Conservation (phyloP, 2,113 vertebrate genomes). For the Collichthys lucidus region DNA sequence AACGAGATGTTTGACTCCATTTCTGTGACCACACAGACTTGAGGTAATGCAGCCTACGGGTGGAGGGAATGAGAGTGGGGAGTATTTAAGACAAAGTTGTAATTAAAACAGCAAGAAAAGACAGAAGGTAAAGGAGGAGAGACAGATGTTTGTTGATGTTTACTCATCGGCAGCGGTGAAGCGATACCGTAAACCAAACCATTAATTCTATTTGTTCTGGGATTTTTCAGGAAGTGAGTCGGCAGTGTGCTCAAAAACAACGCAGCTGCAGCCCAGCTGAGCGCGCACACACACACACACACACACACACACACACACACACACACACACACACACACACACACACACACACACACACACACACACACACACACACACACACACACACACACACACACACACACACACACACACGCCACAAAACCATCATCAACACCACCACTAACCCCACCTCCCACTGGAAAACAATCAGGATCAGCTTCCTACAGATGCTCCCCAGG, state of each 20-base stretch:
- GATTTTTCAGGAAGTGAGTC: slow-evolving; percentile 41
- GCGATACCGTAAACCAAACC: slow-evolving; percentile 42
- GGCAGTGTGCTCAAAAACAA: slow-evolving; percentile 50
- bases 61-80: background rate
- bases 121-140: background rate
- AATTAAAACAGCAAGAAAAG: background rate
- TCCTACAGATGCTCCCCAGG: slow-evolving; percentile 6
- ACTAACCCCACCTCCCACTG: slow-evolving; percentile 47
- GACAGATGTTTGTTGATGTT: slow-evolving; percentile 55
- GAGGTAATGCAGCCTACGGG: background rate
- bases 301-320: slow-evolving; percentile 5
- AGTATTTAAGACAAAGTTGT: accelerated
- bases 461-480: slow-evolving; percentile 7
- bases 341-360: background rate
- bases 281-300: slow-evolving; percentile 13
- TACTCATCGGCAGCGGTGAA: slow-evolving; percentile 21
- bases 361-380: slow-evolving; percentile 5
- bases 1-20: background rate
- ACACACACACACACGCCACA: slow-evolving; percentile 1
- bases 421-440: background rate
- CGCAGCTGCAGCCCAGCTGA: slow-evolving; percentile 74
- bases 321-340: slow-evolving; percentile 13
- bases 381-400: slow-evolving; percentile 14
- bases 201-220: slow-evolving; percentile 28
- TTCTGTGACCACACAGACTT: background rate